Evolutionary conservation across 2,113 vertebrate genomes (phyloP), one percentile per base, ranked within the genome.

Genomic region (Tetrax tetrax): DNA sequence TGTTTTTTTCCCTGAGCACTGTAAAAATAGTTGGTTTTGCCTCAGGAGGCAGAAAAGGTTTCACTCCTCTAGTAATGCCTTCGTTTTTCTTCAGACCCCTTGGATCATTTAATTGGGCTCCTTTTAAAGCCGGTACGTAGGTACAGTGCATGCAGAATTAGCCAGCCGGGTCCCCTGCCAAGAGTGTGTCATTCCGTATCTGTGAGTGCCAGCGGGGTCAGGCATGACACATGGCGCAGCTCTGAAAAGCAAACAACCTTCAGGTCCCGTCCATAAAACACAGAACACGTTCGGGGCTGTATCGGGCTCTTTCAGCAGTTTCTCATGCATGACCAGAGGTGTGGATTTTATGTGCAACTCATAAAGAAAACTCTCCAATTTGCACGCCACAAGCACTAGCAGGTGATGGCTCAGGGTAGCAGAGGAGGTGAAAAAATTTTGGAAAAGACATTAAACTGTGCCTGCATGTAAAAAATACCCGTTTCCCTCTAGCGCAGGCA

Each of bases 321-420:
- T 87, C 95, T 96, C 95, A 96, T 95, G 95, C 96, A 95, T 97
- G 96, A 97, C 95, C 88, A 94, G 93, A 97, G 96, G 97, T 97
- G 95, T 93, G 95, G 97, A 96, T 97, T 97, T 97, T 97, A 97
- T 97, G 93, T 96, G 91, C 93, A 93, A 81, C 93, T 96, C 95
- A 81, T 97, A 97, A 97, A 96, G 93, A 96, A 97, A 96, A 79
- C 79, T 92, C 84, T 74, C 81, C 75, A 92, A 95, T 92, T 95
- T 96, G 88, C 83, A 93, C 92, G 18, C 93, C 68, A 76, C 88
- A 89, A 83, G 92, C 91, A 74, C 95, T 90, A 95, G 94, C 96
- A 97, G 93, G 90, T 97, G 93, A 97, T 90, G 90, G 92, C 69
- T 95, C 93, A 92, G 87, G 37, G 89, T 83, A 94, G 92, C 79